These are phyloP conservation scores for Pluvianellus socialis DNA, from an alignment of 2,113 vertebrate species.

Conservation along the genomic window DNA sequence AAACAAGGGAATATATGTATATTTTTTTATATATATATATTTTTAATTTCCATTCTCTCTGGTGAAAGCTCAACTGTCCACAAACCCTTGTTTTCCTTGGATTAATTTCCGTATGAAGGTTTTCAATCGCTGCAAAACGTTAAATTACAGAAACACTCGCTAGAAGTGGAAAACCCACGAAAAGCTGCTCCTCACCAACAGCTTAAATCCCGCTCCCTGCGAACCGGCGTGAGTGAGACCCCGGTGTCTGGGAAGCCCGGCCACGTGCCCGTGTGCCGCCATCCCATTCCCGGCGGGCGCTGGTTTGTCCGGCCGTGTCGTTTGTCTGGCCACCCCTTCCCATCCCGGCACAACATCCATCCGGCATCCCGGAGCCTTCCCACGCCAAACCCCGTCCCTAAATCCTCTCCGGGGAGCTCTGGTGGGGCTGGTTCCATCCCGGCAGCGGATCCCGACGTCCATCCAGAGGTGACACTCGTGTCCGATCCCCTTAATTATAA, in stretches of 20 bases:
- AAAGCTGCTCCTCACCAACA: background rate
- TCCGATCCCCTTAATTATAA: background rate
- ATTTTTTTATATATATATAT: background rate
- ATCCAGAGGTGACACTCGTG: background rate
- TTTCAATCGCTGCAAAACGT: background rate
- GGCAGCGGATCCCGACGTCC: background rate
- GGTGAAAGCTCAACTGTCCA: background rate
- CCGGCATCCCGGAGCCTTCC: background rate
- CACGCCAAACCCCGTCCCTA: background rate
- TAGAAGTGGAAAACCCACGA: rapidly evolving
- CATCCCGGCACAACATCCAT: background rate
- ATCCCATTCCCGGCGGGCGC: rapidly evolving
- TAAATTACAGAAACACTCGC: background rate
- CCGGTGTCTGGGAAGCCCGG: background rate
- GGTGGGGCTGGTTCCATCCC: background rate
- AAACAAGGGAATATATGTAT: no score
- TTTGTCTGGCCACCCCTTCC: background rate
- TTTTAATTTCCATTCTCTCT: background rate
- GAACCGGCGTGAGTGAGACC: no score
- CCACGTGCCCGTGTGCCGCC: background rate
- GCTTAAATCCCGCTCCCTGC: background rate
- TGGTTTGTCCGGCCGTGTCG: background rate
- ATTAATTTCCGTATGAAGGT: background rate
- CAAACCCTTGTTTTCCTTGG: background rate
- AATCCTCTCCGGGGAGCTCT: background rate